Base-by-base conservation (phyloP, 2,888 invertebrate genomes). In the Trichopoda pennipes region DNA sequence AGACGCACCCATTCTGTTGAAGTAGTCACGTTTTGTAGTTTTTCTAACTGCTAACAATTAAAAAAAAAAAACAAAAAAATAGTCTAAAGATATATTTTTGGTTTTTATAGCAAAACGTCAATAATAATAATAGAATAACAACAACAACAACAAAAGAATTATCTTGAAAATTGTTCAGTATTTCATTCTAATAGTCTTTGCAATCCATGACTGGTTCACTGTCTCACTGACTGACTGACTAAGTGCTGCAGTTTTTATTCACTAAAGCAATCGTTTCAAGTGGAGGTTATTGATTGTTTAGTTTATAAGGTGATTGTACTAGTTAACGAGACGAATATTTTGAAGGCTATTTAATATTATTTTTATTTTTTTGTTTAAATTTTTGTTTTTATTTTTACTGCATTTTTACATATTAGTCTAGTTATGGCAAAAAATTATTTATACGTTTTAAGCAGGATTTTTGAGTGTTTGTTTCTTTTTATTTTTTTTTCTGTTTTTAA, bases 241-340 rank as follows among this genome's bases (percentile, higher is more conserved):
- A 21, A 23, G 42, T 23, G 14, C 12, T 58, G 47, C 35, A 49
- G 28, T 44, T 28, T 58, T 47, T 70, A 17, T 61, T 19, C 35
- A 55, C 47, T 19, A 53, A 49, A 47, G 55, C 68, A 55, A 55
- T 68, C 68, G 55, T 21, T 66, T 60, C 72, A 47, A 78, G 63
- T 76, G 72, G 84, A 84, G 82, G 83, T 84, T 83, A 84, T 82
- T 83, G 83, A 76, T 81, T 84, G 75, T 74, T 66, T 42, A 75
- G 58, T 51, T 60, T 55, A 49, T 79, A 68, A 72, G 84, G 82
- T 84, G 84, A 84, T 84, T 84, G 85, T 85, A 82, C 84, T 32
- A 81, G 84, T 83, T 84, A 83, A 78, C 81, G 75, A 83, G 85
- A 81, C 81, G 72, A 72, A 72, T 85, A 69, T 72, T 84, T 80